phyloP scores from a whole-genome alignment of 2,888 invertebrate species.

The Mamestra brassicae region DNA sequence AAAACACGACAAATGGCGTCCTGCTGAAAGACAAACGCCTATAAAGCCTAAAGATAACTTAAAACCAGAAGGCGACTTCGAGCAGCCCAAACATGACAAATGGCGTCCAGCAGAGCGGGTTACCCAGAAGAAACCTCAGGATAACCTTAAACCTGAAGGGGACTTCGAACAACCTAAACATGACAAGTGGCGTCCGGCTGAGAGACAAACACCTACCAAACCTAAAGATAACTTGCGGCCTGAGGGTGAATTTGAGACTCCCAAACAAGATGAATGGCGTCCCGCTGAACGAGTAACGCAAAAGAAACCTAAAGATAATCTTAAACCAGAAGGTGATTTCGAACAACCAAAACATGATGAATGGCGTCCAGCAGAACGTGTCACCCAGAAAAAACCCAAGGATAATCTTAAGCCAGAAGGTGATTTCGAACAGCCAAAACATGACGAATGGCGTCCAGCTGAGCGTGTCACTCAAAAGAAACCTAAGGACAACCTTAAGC shows the following conservation, averaged over 20 bases:
- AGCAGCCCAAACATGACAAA: slow-evolving; percentile 82
- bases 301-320: slow-evolving; percentile 74
- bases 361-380: slow-evolving; percentile 77
- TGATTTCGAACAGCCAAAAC: slow-evolving; percentile 74
- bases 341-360: slow-evolving; percentile 76
- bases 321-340: slow-evolving; percentile 84
- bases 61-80: slow-evolving; percentile 90
- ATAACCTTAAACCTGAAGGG: slow-evolving; percentile 41
- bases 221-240: slow-evolving; percentile 84
- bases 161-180: slow-evolving; percentile 73
- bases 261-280: slow-evolving; percentile 75
- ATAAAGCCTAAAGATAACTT: slow-evolving; percentile 88
- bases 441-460: slow-evolving; percentile 77
- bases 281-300: slow-evolving; percentile 76
- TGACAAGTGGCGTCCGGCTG: slow-evolving; percentile 51
- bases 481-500: slow-evolving; percentile 77
- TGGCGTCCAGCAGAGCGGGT: slow-evolving; percentile 40
- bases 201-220: slow-evolving; percentile 67
- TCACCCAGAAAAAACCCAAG: slow-evolving; percentile 72
- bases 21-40: slow-evolving; percentile 82
- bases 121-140: slow-evolving; percentile 34
- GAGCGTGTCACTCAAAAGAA: slow-evolving; percentile 71
- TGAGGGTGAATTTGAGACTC: slow-evolving; percentile 78
- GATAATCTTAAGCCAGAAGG: slow-evolving; percentile 88
- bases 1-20: slow-evolving; percentile 82